These are phyloP conservation scores for Caenorhabditis imperialis DNA, from an alignment of 2,888 invertebrate genomes.

Conservation along the genomic window DNA sequence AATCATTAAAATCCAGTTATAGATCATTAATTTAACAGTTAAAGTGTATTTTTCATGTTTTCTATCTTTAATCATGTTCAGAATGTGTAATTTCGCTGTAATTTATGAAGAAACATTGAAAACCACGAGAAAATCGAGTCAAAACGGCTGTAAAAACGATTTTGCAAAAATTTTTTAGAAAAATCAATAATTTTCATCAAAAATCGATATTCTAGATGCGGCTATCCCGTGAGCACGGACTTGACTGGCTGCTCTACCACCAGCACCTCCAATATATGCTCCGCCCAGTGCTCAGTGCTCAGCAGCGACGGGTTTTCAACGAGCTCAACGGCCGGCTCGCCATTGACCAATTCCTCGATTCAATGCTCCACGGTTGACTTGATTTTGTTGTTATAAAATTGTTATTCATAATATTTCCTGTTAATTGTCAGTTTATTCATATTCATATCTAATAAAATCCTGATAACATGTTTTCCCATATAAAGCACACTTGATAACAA, in stretches of 20 bases:
- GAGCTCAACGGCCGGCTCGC: conserved; percentile 60
- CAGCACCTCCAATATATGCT: conserved; percentile 97
- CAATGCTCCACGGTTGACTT: conserved; percentile 1
- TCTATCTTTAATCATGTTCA: no score
- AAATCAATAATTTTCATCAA: no score
- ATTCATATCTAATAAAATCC: background rate
- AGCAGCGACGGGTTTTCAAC: conserved; percentile 82
- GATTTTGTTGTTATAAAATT: background rate
- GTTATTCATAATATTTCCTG: conserved; percentile 1
- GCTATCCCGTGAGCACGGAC: conserved; percentile 81
- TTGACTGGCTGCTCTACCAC: conserved; percentile 90
- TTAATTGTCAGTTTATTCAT: conserved; percentile 6
- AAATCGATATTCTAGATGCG: conserved; percentile 55
- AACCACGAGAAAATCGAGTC: no score
- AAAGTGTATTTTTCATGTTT: no score
- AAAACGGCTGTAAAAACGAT: no score
- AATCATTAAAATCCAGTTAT: no score
- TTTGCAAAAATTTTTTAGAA: no score
- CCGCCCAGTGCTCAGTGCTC: conserved; percentile 86
- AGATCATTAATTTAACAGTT: no score
- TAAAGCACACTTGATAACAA: conserved; percentile 4
- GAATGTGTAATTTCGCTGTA: no score
- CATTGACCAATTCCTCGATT: conserved; percentile 50
- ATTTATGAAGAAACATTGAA: no score
- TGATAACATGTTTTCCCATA: background rate